Base-by-base conservation (phyloP, 1,140 invertebrate genomes). In the Cydia pomonella region DNA sequence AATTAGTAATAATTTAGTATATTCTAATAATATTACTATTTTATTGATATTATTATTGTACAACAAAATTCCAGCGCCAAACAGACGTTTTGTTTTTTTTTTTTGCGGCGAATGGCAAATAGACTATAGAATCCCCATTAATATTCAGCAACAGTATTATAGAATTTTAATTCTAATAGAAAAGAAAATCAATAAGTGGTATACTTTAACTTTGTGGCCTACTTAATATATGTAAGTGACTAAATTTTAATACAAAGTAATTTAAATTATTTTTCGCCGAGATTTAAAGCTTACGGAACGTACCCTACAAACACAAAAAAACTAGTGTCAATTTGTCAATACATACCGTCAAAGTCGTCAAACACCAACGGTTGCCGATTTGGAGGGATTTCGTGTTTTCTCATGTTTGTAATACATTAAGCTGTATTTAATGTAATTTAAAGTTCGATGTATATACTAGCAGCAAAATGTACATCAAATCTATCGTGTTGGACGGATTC, bases 401-500 rank as follows among this genome's bases (percentile, higher is more conserved):
- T 69, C n/a, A n/a, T 10, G 18, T 18, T 10, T 25, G 10, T 38
- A 9, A 29, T 3, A 33, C 16, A n/a, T n/a, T 33, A 33, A 10
- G 5, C 10, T 7, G 6, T 18, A 38, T 41, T 69, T 18, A 18
- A 21, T 33, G 64, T 38, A 50, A 72, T 27, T n/a, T 38, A 50
- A 10, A 21, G 12, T 23, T 72, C 23, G 21, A 72, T 75, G 59
- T 29, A 33, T 77, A 59, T 62, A 3, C 44, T 18, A 10, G 44
- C 5, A 12, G 2, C 74, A 85, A 82, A 62, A 99, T 99, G 99
- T 96, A 97, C 90, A 97, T 99, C 13, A 99, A 99, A 89, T 97
- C 96, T 7, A 97, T 99, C 78, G 94, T 98, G 18, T 93, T 99
- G 12, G 99, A 99, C 85, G 99, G 99, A 75, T 99, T 99, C 88